Evolutionary conservation across 2,888 invertebrate species (phyloP).

Genomic region (Philereme vetulata): DNA sequence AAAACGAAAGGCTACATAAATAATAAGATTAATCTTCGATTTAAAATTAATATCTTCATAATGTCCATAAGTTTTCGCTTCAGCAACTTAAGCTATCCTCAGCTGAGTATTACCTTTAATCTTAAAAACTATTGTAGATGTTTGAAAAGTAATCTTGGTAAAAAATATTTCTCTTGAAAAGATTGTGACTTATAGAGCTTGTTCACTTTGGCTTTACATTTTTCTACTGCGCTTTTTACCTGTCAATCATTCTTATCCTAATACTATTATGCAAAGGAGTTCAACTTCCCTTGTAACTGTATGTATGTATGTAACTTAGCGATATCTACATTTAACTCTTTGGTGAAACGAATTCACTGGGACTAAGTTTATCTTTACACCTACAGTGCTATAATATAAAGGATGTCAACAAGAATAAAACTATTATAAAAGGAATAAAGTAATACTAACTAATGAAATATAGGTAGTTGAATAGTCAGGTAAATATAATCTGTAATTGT

Average conservation of each 20-base stretch:
- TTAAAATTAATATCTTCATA: constrained; percentile 61
- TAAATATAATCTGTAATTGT: constrained; percentile 3
- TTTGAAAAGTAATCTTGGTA: constrained; percentile 35
- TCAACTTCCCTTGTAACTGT: neutral
- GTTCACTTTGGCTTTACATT: constrained; percentile 75
- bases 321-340: neutral
- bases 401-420: constrained; percentile 1
- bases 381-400: neutral
- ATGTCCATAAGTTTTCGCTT: constrained; percentile 70
- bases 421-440: neutral
- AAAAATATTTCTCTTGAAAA: constrained; percentile 30
- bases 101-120: constrained; percentile 62
- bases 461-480: constrained; percentile 2
- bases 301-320: neutral
- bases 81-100: constrained; percentile 65
- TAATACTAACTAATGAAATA: constrained; percentile 9
- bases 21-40: constrained; percentile 46
- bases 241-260: constrained; percentile 67
- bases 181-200: constrained; percentile 69
- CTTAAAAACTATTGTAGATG: constrained; percentile 41
- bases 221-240: constrained; percentile 70
- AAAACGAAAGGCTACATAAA: constrained; percentile 41
- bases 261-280: neutral
- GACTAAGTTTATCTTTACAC: neutral
- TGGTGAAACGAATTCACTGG: neutral